A percentile compares a stretch with the other conserved stretches of the same genome.
These are phyloP conservation scores for Netelia melanura DNA, from an alignment of 2,888 invertebrate species.

Conservation along the genomic window DNA sequence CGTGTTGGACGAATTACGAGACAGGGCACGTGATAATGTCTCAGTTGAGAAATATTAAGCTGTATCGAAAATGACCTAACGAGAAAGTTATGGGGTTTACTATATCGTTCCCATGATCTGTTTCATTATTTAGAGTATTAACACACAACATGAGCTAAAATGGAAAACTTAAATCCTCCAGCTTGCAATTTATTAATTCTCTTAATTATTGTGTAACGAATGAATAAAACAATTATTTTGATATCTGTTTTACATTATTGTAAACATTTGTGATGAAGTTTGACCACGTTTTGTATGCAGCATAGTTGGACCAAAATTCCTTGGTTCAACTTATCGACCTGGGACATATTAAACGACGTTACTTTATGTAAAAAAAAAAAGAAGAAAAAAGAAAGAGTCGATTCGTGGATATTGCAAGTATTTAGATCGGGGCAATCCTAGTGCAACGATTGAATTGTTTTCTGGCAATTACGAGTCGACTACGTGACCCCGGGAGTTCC, in stretches of 20 bases:
- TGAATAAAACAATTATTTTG: no score
- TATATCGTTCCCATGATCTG: constrained; percentile 21
- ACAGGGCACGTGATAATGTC: constrained; percentile 27
- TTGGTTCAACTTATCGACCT: no score
- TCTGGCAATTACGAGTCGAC: constrained; percentile 58
- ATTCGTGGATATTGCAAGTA: constrained; percentile 25
- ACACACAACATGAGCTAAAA: neutral
- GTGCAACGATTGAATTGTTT: constrained; percentile 64
- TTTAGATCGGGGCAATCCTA: constrained; percentile 41
- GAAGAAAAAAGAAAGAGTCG: neutral
- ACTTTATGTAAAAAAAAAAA: neutral
- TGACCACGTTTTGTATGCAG: no score
- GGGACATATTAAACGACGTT: no score
- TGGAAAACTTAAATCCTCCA: no score
- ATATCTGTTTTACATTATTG: no score
- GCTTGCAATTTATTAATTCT: neutral
- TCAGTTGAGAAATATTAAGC: constrained; percentile 16
- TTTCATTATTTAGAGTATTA: constrained; percentile 6
- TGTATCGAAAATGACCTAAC: constrained; percentile 46
- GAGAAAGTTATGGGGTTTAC: constrained; percentile 51
- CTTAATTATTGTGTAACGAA: no score
- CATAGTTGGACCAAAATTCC: neutral
- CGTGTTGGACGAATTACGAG: constrained; percentile 44
- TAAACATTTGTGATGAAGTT: no score
- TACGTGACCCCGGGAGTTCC: constrained; percentile 55